A percentile compares a stretch with the other conserved stretches of the same genome.
Evolutionary conservation across 2,113 vertebrate species (phyloP).

Genomic region (Ophiodon elongatus): DNA sequence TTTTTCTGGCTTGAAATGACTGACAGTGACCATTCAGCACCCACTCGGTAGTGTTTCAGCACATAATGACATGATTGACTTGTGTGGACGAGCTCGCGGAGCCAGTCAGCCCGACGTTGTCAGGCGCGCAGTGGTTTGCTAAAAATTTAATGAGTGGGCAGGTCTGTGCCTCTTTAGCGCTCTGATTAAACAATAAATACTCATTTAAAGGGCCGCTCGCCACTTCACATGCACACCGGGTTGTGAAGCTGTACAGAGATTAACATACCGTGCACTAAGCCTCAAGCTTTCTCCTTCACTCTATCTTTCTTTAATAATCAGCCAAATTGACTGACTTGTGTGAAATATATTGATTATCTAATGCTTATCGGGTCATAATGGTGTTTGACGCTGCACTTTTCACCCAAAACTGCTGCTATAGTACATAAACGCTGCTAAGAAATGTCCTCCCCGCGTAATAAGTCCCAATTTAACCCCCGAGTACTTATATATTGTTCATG

Average conservation of each 20-base stretch:
- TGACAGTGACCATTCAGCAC: conserved; percentile 37
- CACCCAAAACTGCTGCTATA: not conserved
- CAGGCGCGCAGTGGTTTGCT: conserved; percentile 29
- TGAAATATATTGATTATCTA: conserved; percentile 8
- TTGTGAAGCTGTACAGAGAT: conserved; percentile 15
- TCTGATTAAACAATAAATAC: conserved; percentile 48
- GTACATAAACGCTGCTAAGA: not conserved
- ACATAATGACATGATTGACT: conserved; percentile 44
- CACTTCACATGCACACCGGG: conserved; percentile 29
- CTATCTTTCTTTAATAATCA: conserved; percentile 17
- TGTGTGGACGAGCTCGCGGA: conserved; percentile 32
- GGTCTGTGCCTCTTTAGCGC: conserved; percentile 28
- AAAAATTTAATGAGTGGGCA: conserved; percentile 40
- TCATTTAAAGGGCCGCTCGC: conserved; percentile 14
- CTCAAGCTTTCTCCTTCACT: not conserved
- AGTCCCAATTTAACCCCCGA: conserved; percentile 31
- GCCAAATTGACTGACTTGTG: not conserved
- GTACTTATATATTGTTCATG: conserved; percentile 22
- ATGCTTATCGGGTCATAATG: not conserved
- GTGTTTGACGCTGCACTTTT: conserved; percentile 4
- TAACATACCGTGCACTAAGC: not conserved
- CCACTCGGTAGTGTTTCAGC: conserved; percentile 12
- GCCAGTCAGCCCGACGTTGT: conserved; percentile 31
- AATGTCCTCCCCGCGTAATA: not conserved
- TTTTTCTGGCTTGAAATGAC: conserved; percentile 30